Evolutionary conservation across 2,797 vertebrate species (phyloP).

Genomic region (Okamejei kenojei): DNA sequence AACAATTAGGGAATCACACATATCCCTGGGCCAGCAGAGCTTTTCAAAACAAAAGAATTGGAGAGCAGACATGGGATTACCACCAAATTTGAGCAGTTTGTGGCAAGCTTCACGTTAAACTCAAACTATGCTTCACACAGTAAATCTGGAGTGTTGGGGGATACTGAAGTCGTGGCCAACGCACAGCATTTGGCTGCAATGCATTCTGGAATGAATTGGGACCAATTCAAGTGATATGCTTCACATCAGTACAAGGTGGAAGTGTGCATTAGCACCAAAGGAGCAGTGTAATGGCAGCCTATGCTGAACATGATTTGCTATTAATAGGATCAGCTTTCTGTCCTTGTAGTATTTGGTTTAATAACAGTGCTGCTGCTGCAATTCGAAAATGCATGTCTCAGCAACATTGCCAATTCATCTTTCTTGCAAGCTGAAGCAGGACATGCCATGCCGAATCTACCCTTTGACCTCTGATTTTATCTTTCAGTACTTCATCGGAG

Average conservation of each 20-base stretch:
- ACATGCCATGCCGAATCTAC: background rate
- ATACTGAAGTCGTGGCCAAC: background rate
- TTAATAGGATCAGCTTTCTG: slow-evolving; percentile 27
- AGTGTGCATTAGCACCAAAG: background rate
- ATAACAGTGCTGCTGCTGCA: background rate
- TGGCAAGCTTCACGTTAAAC: background rate
- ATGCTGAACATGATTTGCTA: slow-evolving; percentile 17
- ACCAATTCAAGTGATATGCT: background rate
- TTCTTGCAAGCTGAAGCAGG: background rate
- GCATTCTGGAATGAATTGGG: background rate
- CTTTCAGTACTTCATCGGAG: slow-evolving; percentile 18
- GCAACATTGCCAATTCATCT: background rate
- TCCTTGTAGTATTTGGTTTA: slow-evolving; percentile 18
- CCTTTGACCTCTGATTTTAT: background rate
- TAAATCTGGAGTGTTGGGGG: background rate
- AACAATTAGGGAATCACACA: background rate
- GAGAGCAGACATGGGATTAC: background rate
- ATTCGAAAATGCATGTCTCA: background rate
- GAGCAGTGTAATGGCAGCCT: background rate
- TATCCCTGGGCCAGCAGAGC: background rate
- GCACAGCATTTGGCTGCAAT: background rate
- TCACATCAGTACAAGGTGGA: background rate
- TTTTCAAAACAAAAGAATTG: background rate
- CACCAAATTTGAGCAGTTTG: background rate
- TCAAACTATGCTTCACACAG: background rate